A percentile compares a stretch with the other conserved stretches of the same genome.
phyloP scores from a whole-genome alignment of 2,797 vertebrate species.

The Menidia menidia region DNA sequence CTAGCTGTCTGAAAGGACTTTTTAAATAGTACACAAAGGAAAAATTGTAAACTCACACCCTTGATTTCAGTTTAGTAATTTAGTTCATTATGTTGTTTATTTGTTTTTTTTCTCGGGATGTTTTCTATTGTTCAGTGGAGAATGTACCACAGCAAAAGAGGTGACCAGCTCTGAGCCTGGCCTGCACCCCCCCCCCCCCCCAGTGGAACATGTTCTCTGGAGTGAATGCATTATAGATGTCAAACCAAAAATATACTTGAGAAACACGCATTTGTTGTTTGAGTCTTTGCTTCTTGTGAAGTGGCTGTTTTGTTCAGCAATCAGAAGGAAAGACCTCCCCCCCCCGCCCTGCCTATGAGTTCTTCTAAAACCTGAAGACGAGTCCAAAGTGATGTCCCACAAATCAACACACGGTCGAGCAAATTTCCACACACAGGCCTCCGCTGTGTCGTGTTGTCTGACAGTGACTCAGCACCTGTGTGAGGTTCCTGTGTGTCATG shows the following conservation, averaged over 20 bases:
- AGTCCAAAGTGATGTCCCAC: background rate
- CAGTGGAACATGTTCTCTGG: conserved; percentile 66
- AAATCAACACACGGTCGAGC: too few species aligned
- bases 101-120: conserved; percentile 35
- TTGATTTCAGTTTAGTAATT: conserved; percentile 61
- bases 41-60: conserved; percentile 61
- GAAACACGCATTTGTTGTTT: conserved; percentile 50
- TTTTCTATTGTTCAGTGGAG: conserved; percentile 73
- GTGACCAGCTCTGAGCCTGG: conserved; percentile 27
- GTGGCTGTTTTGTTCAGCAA: conserved; percentile 15
- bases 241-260: conserved; percentile 85
- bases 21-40: conserved; percentile 57
- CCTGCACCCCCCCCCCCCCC: conserved; percentile 12
- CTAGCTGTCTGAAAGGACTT: conserved; percentile 52
- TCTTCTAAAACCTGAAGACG: conserved; percentile 1
- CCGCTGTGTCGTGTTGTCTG: too few species aligned
- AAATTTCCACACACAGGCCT: too few species aligned
- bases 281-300: background rate
- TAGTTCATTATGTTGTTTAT: conserved; percentile 33
- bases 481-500: too few species aligned
- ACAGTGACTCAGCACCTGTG: too few species aligned
- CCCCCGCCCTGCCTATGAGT: background rate
- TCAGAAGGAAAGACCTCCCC: background rate
- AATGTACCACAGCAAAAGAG: conserved; percentile 61
- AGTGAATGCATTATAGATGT: conserved; percentile 80